A percentile compares a stretch with the other conserved stretches of the same genome.
These are phyloP conservation scores for Amphipyra berbera DNA, from an alignment of 2,888 invertebrate species.

Conservation along the genomic window DNA sequence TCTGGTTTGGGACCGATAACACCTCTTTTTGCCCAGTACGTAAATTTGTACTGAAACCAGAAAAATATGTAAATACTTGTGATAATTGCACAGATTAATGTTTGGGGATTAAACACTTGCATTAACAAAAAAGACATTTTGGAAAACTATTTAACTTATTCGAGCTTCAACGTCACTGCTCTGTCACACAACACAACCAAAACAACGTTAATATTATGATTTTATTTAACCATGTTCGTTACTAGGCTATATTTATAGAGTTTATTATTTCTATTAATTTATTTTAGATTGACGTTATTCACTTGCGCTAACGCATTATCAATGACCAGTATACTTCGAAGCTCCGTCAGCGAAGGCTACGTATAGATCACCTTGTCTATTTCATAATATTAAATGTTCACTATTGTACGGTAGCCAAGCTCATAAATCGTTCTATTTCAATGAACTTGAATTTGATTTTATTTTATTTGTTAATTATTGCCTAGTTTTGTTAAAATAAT, in stretches of 20 bases:
- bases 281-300: constrained; percentile 29
- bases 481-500: too few species aligned
- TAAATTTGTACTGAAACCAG: constrained; percentile 84
- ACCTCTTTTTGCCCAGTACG: constrained; percentile 90
- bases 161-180: not conserved
- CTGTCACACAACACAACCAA: constrained; percentile 23
- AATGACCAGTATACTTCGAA: constrained; percentile 11
- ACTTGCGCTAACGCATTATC: constrained; percentile 28
- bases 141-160: not conserved
- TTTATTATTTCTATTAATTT: constrained; percentile 9
- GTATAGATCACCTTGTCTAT: constrained; percentile 49
- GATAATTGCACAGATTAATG: constrained; percentile 62
- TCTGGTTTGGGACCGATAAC: constrained; percentile 88
- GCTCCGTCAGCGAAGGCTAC: constrained; percentile 50
- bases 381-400: constrained; percentile 57
- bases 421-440: constrained; percentile 49
- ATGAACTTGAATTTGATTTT: constrained; percentile 54
- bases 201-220: not conserved
- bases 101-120: constrained; percentile 59
- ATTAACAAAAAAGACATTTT: constrained; percentile 56
- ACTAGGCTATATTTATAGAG: constrained; percentile 2
- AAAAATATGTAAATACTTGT: constrained; percentile 65
- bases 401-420: constrained; percentile 40
- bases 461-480: too few species aligned
- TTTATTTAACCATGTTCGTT: not conserved